Evolutionary conservation across 2,113 vertebrate species (phyloP), one percentile per base, ranked within the genome.

Genomic region (Asarcornis scutulata): DNA sequence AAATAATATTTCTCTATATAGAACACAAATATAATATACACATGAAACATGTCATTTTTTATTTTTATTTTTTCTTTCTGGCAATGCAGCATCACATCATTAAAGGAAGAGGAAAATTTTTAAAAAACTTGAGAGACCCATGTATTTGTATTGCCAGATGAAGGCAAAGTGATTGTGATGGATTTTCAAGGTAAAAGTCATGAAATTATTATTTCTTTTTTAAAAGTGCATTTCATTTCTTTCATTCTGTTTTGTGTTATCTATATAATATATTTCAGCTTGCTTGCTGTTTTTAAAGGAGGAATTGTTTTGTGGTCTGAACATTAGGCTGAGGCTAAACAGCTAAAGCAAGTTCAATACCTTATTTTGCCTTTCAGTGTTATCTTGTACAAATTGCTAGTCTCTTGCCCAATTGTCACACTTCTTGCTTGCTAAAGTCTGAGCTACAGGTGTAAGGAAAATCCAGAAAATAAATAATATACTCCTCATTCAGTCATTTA

Each of bases 111-210:
- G 14, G 11, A 4, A 3, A 42, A 69, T 66, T 13, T 40, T 40
- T 8, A 6, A 50, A 23, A 11, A 1, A 32, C 42, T 62, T 56
- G 17, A 34, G 29, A 91, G 31, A 58, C 10, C n/a, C 21, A 8
- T 2, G 3, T 76, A 56, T 42, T 55, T 2, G 3, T 73, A 56
- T 42, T 55, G 11, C 4, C 1, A 0, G 10, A 7, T 56, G 17
- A 83, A 81, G 26, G 17, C 18, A 91, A 42, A 13, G 3, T 67
- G 62, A 29, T n/a, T n/a, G 15, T 34, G 11, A 10, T 44, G 14
- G 6, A 48, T 23, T 66, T 14, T 44, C 14, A 62, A 60, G 2
- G n/a, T 25, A 69, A 36, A 84, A 81, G 32, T 42, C 29, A 36
- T 20, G 18, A 1, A 1, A 60, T 48, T 48, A 11, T 22, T 4